phyloP scores from a whole-genome alignment of 2,113 vertebrate species.

The Scophthalmus maximus region DNA sequence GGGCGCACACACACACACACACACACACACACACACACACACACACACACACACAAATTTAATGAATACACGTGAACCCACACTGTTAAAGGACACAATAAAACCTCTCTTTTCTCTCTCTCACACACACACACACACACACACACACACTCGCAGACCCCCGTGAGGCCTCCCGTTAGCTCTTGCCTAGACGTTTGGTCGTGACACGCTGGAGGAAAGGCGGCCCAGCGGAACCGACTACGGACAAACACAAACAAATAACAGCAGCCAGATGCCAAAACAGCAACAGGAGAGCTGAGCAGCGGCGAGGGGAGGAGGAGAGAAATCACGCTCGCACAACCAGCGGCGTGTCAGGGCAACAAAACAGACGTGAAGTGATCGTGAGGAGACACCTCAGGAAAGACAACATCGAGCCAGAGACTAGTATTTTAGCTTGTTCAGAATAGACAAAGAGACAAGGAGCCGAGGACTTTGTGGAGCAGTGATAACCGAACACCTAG shows the following conservation, averaged over 20 bases:
- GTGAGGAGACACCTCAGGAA: not conserved
- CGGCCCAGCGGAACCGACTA: slow-evolving; percentile 77
- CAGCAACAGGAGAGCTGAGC: slow-evolving; percentile 54
- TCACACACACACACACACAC: slow-evolving; percentile 11
- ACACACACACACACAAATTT: slow-evolving; percentile 15
- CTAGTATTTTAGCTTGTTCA: not conserved
- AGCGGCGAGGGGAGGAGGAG: slow-evolving; percentile 8
- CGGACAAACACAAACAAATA: slow-evolving; percentile 77
- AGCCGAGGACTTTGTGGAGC: too few species aligned
- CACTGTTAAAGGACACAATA: slow-evolving; percentile 29
- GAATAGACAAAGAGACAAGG: too few species aligned
- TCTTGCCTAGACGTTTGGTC: slow-evolving; percentile 62
- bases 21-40: not conserved
- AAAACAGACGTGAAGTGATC: not conserved
- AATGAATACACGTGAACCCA: slow-evolving; percentile 15
- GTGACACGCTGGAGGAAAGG: slow-evolving; percentile 72
- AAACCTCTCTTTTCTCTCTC: not conserved
- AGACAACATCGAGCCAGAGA: not conserved
- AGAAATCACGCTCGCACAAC: not conserved
- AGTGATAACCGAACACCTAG: too few species aligned
- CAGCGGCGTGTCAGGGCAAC: not conserved
- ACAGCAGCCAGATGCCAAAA: slow-evolving; percentile 71
- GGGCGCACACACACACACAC: slow-evolving; percentile 18
- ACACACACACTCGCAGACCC: slow-evolving; percentile 48
- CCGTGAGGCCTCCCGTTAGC: slow-evolving; percentile 73